phyloP scores from a whole-genome alignment of 2,888 invertebrate species.

The Hydroisotoma schaefferi region DNA sequence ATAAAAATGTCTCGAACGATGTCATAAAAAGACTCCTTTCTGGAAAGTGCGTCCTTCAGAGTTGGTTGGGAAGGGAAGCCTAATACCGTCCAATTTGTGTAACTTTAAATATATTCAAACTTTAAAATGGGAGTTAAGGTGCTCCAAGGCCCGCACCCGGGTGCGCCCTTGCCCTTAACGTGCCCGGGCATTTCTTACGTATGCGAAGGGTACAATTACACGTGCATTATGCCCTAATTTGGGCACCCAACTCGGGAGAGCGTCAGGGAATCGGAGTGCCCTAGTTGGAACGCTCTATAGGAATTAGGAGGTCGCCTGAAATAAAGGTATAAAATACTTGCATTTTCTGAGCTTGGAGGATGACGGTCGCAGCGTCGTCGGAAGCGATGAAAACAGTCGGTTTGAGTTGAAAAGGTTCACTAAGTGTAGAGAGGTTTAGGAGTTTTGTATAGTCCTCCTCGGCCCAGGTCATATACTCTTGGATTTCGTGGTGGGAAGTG shows the following conservation, averaged over 20 bases:
- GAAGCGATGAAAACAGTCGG: neutral
- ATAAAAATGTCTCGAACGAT: slow-evolving; percentile 13
- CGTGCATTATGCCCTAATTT: no score
- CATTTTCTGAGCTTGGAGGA: neutral
- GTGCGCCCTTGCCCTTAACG: no score
- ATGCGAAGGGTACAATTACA: no score
- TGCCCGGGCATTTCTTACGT: no score
- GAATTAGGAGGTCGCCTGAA: no score
- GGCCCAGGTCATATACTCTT: slow-evolving; percentile 11
- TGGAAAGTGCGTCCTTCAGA: neutral
- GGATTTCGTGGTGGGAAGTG: slow-evolving; percentile 10
- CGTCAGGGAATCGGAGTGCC: no score
- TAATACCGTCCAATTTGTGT: slow-evolving; percentile 12
- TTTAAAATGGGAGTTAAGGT: no score
- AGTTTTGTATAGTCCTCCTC: neutral
- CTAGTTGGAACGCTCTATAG: no score
- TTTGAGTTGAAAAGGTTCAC: no score
- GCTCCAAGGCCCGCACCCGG: no score
- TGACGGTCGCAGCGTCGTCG: neutral
- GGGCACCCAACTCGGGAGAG: no score
- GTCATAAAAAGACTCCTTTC: neutral
- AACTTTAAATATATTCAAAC: neutral
- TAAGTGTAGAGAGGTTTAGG: neutral
- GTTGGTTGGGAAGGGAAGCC: neutral
- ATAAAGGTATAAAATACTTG: no score